Evolutionary conservation across 1,140 invertebrate species (phyloP).

Genomic region (Drosophila oshimai): DNA sequence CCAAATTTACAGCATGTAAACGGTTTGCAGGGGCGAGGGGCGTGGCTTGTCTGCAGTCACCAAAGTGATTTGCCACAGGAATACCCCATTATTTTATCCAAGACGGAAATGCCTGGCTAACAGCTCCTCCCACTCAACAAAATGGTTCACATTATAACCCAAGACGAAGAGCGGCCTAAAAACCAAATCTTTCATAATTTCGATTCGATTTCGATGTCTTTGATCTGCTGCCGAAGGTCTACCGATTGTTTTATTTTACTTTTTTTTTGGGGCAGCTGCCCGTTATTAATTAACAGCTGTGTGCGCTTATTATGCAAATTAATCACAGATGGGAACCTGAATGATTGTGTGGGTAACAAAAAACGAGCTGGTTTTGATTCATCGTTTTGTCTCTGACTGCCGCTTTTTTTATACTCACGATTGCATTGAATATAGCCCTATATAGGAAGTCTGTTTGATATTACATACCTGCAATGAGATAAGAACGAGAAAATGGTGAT

Average conservation of each 20-base stretch:
- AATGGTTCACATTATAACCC: conserved; percentile 14
- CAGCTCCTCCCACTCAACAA: conserved; percentile 29
- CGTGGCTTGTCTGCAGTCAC: conserved; percentile 64
- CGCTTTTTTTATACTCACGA: conserved; percentile 48
- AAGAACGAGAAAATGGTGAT: conserved; percentile 13
- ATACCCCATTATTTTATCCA: background rate
- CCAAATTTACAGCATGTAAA: conserved; percentile 44
- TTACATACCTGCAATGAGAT: conserved; percentile 60
- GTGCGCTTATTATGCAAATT: conserved; percentile 77
- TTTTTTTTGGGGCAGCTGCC: conserved; percentile 41
- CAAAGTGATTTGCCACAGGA: conserved; percentile 68
- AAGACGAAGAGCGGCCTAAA: conserved; percentile 22
- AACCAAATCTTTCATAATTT: conserved; percentile 37
- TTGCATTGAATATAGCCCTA: conserved; percentile 7
- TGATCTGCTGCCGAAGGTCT: conserved; percentile 44
- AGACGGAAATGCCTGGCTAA: conserved; percentile 33
- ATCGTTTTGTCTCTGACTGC: conserved; percentile 15
- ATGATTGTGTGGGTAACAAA: conserved; percentile 22
- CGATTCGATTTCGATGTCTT: conserved; percentile 20
- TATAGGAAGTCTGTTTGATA: conserved; percentile 26
- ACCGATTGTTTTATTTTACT: conserved; percentile 1
- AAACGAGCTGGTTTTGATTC: conserved; percentile 29
- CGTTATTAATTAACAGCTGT: conserved; percentile 80
- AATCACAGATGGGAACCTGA: conserved; percentile 51
- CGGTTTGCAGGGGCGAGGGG: conserved; percentile 20